Percentiles rank a stretch among this genome's conserved stretches.
phyloP scores from a whole-genome alignment of 2,888 invertebrate genomes.

The Drosophila subquinaria region DNA sequence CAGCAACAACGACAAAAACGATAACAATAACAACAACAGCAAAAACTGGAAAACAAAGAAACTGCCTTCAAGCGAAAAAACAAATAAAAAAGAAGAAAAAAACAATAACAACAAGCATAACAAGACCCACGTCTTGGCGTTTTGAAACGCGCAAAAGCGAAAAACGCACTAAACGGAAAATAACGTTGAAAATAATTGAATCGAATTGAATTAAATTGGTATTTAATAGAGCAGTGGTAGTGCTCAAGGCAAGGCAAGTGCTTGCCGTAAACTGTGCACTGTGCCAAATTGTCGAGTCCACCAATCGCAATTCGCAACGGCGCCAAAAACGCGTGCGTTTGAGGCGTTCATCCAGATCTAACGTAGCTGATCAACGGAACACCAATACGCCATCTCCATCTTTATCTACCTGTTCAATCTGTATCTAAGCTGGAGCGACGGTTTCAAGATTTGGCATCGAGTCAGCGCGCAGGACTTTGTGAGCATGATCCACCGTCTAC shows the following conservation, averaged over 20 bases:
- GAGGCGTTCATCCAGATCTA: conserved; percentile 43
- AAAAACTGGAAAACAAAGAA: conserved; percentile 69
- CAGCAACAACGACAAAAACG: conserved; percentile 10
- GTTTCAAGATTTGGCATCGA: conserved; percentile 37
- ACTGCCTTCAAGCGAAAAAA: conserved; percentile 54
- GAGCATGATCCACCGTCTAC: conserved; percentile 90
- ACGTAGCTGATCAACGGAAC: conserved; percentile 57
- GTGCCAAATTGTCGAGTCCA: conserved; percentile 13
- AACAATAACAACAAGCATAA: conserved; percentile 35
- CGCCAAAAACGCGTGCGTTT: conserved; percentile 73
- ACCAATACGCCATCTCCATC: neutral
- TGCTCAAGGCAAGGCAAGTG: conserved; percentile 10
- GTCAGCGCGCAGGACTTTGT: conserved; percentile 85
- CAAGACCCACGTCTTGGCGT: conserved; percentile 61
- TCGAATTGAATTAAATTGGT: conserved; percentile 47
- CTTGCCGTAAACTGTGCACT: conserved; percentile 9
- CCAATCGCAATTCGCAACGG: conserved; percentile 50
- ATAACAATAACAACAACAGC: conserved; percentile 28
- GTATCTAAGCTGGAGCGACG: conserved; percentile 33
- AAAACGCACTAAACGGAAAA: conserved; percentile 42
- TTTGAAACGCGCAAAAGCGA: conserved; percentile 55
- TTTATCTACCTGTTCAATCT: conserved; percentile 9
- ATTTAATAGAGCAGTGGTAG: conserved; percentile 8
- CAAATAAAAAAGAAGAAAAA: conserved; percentile 34
- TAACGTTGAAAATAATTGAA: conserved; percentile 37